These are phyloP conservation scores for Rissa tridactyla DNA, from an alignment of 2,113 vertebrate species.

Conservation along the genomic window DNA sequence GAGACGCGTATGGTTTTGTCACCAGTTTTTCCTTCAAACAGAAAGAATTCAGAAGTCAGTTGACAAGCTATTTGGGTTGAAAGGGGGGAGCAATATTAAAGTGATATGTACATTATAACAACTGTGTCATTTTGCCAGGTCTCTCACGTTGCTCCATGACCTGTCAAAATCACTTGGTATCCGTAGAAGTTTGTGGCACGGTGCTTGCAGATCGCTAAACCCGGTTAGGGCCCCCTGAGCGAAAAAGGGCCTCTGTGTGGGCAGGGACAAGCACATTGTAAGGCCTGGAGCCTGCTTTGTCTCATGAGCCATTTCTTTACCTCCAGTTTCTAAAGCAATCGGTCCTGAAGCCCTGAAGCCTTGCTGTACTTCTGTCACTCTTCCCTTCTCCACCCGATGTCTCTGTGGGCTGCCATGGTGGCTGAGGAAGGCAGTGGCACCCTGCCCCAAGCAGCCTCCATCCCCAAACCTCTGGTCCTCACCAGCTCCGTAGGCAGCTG, in stretches of 20 bases:
- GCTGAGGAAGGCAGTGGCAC: neutral
- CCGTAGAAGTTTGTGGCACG: fast-evolving
- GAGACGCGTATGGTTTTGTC: neutral
- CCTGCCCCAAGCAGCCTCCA: neutral
- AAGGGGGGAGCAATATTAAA: neutral
- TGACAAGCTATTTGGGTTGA: neutral
- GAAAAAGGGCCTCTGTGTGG: fast-evolving
- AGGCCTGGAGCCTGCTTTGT: neutral
- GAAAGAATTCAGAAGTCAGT: neutral
- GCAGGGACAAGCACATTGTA: neutral
- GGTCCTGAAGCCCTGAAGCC: no score
- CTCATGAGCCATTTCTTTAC: neutral
- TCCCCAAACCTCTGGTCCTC: neutral
- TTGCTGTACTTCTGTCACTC: neutral
- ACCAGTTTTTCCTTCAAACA: neutral
- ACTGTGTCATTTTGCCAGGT: neutral
- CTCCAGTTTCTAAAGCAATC: neutral
- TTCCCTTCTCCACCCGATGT: neutral
- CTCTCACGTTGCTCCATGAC: neutral
- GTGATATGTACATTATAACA: neutral
- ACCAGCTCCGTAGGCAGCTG: neutral
- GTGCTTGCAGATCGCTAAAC: neutral
- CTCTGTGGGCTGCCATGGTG: neutral
- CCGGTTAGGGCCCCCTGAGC: fast-evolving
- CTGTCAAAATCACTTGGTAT: neutral